Evolutionary conservation across 2,888 invertebrate genomes (phyloP).

Genomic region (Portevinia maculata): DNA sequence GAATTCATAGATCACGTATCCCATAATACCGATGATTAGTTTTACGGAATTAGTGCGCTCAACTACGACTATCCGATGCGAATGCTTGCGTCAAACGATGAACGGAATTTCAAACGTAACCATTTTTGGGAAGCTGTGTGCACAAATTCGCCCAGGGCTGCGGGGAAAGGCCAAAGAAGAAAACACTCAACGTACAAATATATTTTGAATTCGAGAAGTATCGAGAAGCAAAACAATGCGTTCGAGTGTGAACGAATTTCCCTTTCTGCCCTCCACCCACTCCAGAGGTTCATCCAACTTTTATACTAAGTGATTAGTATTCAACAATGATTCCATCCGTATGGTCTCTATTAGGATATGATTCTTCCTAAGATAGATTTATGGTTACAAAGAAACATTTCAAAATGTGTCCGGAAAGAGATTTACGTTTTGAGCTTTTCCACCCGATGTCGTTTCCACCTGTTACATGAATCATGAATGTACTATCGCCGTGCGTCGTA

Average conservation of each 20-base stretch:
- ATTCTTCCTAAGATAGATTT: conserved; percentile 56
- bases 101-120: conserved; percentile 61
- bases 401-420: conserved; percentile 11
- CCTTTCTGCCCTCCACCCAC: not conserved
- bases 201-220: conserved; percentile 25
- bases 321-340: conserved; percentile 48
- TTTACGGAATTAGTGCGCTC: conserved; percentile 35
- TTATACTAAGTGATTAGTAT: conserved; percentile 44
- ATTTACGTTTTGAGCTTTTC: conserved; percentile 15
- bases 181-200: conserved; percentile 14
- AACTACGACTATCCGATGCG: conserved; percentile 7
- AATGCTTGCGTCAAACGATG: conserved; percentile 17
- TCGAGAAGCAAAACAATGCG: conserved; percentile 22
- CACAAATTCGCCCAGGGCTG: not conserved
- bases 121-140: conserved; percentile 35
- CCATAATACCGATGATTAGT: conserved; percentile 25
- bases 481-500: no score
- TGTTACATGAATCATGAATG: conserved; percentile 68
- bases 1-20: conserved; percentile 54
- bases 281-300: not conserved
- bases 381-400: conserved; percentile 45
- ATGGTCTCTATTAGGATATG: conserved; percentile 44
- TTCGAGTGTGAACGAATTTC: conserved; percentile 19
- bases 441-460: conserved; percentile 46
- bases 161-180: not conserved